Percentiles rank a stretch among this genome's conserved stretches.
phyloP scores from a whole-genome alignment of 2,797 vertebrate species.

The Chelmon rostratus region DNA sequence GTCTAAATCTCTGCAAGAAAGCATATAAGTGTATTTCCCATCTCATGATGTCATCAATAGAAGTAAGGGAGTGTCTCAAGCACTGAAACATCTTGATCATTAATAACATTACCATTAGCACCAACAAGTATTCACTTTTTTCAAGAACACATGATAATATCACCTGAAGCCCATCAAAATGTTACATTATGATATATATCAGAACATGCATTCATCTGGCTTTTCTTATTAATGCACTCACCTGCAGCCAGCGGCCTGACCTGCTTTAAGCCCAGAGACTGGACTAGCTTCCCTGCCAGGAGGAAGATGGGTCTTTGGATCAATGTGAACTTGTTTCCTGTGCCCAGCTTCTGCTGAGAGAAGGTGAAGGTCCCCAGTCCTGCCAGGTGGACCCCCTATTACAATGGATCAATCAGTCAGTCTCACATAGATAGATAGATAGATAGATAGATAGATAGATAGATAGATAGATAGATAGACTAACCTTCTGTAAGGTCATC shows the following conservation, averaged over 20 bases:
- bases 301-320: conserved; percentile 86
- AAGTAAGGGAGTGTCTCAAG: neutral
- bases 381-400: conserved; percentile 86
- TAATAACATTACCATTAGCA: too few species aligned
- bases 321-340: conserved; percentile 77
- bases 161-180: too few species aligned
- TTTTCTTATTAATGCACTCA: conserved; percentile 42
- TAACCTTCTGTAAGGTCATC: conserved; percentile 83
- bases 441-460: conserved; percentile 10
- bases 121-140: too few species aligned
- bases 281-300: conserved; percentile 85
- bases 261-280: conserved; percentile 82
- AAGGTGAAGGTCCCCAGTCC: conserved; percentile 90
- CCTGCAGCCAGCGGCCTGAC: conserved; percentile 82
- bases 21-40: too few species aligned
- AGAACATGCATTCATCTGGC: too few species aligned
- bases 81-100: too few species aligned
- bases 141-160: too few species aligned
- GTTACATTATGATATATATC: too few species aligned
- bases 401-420: neutral
- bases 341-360: conserved; percentile 82
- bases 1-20: too few species aligned
- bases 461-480: conserved; percentile 1
- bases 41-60: neutral
- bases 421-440: neutral